phyloP scores from a whole-genome alignment of 2,888 invertebrate genomes.

The Ophioninae sp. region DNA sequence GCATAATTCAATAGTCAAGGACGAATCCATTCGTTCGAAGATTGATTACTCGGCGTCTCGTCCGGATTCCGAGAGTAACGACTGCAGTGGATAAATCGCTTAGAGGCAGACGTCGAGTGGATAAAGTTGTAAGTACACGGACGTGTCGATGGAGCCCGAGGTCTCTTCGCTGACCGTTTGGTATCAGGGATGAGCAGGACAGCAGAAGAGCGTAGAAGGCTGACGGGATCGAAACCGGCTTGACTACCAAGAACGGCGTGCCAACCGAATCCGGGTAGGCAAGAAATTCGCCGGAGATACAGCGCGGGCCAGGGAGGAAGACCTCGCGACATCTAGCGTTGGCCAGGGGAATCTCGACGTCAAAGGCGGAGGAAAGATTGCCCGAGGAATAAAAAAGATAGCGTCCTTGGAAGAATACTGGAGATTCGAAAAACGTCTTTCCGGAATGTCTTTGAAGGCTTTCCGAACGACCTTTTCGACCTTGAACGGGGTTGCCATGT shows the following conservation, averaged over 20 bases:
- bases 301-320: conserved; percentile 11
- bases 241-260: conserved; percentile 15
- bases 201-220: conserved; percentile 51
- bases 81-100: neutral
- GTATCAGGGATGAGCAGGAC: conserved; percentile 44
- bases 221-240: conserved; percentile 6
- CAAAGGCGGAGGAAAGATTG: neutral
- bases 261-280: conserved; percentile 44
- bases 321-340: conserved; percentile 56
- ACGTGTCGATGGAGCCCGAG: conserved; percentile 1
- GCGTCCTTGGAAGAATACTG: neutral
- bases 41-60: neutral
- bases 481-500: neutral
- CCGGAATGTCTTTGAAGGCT: too few species aligned
- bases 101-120: neutral
- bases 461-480: neutral
- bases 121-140: conserved; percentile 32
- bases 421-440: too few species aligned
- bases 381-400: neutral
- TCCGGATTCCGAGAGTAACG: neutral
- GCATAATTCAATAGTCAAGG: neutral
- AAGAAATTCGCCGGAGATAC: conserved; percentile 36
- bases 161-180: conserved; percentile 14
- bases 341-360: neutral
- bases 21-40: neutral